phyloP scores from a whole-genome alignment of 2,113 vertebrate genomes.

The Fulica atra region DNA sequence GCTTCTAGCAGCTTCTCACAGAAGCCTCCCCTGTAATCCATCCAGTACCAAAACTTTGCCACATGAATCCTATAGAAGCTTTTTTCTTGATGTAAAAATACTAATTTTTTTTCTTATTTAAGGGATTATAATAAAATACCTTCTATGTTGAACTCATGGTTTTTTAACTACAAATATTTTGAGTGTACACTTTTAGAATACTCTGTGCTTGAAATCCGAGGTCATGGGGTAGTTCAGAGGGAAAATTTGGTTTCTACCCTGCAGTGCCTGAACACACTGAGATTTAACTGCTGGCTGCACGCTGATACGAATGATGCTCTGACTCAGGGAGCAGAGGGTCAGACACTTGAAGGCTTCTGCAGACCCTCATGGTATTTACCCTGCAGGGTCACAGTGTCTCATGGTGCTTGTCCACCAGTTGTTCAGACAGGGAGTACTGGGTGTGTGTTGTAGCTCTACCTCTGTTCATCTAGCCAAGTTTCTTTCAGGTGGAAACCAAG shows the following conservation, averaged over 20 bases:
- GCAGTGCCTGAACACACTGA: background rate
- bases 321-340: background rate
- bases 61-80: background rate
- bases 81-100: background rate
- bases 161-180: background rate
- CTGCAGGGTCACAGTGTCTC: background rate
- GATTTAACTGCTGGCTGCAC: background rate
- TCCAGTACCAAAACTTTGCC: too few species aligned
- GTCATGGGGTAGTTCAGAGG: background rate
- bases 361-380: background rate
- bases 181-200: background rate
- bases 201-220: background rate
- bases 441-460: background rate
- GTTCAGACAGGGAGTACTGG: background rate
- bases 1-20: too few species aligned
- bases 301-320: accelerated
- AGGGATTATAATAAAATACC: background rate
- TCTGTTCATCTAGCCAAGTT: background rate
- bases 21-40: too few species aligned
- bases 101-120: background rate
- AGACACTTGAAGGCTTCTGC: background rate
- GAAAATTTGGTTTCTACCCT: background rate
- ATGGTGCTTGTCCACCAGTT: background rate
- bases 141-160: background rate
- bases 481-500: background rate